These are phyloP conservation scores for Pseudochirops cupreus DNA, from an alignment of 2,797 vertebrate genomes.

Conservation along the genomic window DNA sequence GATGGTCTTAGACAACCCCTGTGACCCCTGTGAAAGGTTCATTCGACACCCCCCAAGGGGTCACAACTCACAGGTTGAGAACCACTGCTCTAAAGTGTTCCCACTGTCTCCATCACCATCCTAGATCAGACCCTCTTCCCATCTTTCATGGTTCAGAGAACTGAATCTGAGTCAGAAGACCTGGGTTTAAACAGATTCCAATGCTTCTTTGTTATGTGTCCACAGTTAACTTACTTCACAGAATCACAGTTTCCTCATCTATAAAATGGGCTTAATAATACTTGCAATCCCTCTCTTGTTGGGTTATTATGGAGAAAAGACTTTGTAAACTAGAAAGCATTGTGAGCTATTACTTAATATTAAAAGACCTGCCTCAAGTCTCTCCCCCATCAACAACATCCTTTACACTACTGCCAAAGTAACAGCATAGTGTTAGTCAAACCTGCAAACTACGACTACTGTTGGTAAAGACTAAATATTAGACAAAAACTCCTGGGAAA, in stretches of 20 bases:
- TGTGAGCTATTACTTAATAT: neutral
- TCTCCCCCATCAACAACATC: neutral
- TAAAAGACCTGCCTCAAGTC: neutral
- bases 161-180: neutral
- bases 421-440: neutral
- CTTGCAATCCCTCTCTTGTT: no score
- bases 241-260: no score
- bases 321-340: no score
- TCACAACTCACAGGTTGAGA: no score
- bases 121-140: neutral
- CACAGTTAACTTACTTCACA: no score
- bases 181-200: neutral
- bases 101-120: neutral
- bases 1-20: no score
- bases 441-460: neutral
- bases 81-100: neutral
- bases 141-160: neutral
- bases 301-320: no score
- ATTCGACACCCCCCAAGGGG: no score
- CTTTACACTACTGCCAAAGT: neutral
- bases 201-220: no score
- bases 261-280: no score
- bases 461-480: neutral
- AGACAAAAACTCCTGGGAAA: neutral
- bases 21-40: no score